Conservation (phyloP, 2,113 vertebrate genomes). For the Mus pahari region DNA sequence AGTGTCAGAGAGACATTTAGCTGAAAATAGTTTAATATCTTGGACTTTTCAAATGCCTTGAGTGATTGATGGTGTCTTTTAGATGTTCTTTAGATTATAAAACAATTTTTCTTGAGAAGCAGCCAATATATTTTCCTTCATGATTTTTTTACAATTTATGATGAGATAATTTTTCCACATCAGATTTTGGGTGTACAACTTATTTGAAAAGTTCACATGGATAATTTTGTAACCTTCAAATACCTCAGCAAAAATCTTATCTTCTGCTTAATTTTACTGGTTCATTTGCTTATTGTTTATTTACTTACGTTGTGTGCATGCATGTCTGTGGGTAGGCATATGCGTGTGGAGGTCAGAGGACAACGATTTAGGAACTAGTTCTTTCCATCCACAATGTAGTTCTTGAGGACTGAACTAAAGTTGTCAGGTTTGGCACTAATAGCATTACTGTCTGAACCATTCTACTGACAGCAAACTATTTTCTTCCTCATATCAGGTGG, state of each 20-base stretch:
- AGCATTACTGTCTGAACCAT: not conserved
- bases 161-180: not conserved
- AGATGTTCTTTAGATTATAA: conserved; percentile 5
- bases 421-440: too few relatives aligned
- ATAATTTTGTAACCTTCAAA: not conserved
- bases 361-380: not conserved
- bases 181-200: not conserved
- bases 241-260: not conserved
- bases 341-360: not conserved
- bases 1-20: not conserved
- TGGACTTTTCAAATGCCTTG: not conserved
- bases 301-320: not conserved
- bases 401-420: not conserved
- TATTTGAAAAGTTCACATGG: not conserved
- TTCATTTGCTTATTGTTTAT: not conserved
- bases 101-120: not conserved
- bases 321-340: too few relatives aligned
- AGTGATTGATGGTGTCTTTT: not conserved
- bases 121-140: not conserved
- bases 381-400: not conserved
- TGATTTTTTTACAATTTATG: not conserved
- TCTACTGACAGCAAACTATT: not conserved
- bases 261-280: not conserved
- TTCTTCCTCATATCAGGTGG: not conserved
- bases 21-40: not conserved